Evolutionary conservation across 2,113 vertebrate genomes (phyloP).

Genomic region (Hyperopisus bebe): DNA sequence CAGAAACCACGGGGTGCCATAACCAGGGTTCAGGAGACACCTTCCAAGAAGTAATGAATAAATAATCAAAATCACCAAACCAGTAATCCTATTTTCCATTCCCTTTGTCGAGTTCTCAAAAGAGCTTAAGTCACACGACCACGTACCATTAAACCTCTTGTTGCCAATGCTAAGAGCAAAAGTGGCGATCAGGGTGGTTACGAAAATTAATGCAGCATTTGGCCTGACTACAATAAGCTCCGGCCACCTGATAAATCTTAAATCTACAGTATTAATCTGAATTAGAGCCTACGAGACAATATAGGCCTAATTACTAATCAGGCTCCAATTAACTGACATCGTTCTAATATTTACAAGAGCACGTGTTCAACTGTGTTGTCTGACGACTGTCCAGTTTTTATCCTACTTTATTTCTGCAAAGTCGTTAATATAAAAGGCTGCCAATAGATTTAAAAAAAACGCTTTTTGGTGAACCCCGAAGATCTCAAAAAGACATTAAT

Average conservation of each 20-base stretch:
- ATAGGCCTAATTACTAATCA: neutral
- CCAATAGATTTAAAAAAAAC: neutral
- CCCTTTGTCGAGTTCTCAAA: slow-evolving; percentile 9
- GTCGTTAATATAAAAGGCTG: neutral
- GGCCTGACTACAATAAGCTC: neutral
- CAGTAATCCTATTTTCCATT: slow-evolving; percentile 16
- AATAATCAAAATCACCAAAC: slow-evolving; percentile 10
- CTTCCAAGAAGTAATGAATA: neutral
- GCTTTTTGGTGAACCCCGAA: neutral
- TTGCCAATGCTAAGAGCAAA: neutral
- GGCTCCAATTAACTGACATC: neutral
- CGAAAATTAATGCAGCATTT: neutral
- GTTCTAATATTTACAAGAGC: neutral
- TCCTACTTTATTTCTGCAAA: neutral
- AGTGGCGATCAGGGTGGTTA: neutral
- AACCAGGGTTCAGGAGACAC: neutral
- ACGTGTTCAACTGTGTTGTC: neutral
- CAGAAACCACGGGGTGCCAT: neutral
- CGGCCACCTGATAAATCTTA: neutral
- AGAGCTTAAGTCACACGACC: slow-evolving; percentile 1
- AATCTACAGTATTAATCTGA: neutral
- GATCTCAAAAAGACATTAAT: neutral
- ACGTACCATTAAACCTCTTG: neutral
- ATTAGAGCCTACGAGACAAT: neutral
- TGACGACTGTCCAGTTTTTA: neutral